A percentile compares a stretch with the other conserved stretches of the same genome.
Evolutionary conservation across 2,888 invertebrate species (phyloP).

Genomic region (Brachylomia viminalis): DNA sequence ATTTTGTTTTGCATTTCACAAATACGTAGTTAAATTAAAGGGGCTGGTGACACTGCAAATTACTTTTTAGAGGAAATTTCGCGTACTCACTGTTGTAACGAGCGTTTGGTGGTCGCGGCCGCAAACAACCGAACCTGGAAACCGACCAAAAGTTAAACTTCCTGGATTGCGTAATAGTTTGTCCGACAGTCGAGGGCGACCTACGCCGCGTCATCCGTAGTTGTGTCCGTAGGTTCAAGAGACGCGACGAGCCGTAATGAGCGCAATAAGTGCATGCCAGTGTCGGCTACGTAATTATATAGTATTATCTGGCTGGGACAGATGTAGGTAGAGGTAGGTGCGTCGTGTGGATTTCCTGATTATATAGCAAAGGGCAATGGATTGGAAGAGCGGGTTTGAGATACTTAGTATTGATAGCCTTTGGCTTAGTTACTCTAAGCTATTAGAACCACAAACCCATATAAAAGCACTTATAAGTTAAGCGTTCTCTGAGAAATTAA

Average conservation of each 20-base stretch:
- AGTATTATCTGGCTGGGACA: constrained; percentile 25
- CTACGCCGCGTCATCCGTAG: constrained; percentile 28
- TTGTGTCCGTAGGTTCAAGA: constrained; percentile 6
- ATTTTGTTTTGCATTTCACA: constrained; percentile 84
- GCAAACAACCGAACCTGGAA: constrained; percentile 80
- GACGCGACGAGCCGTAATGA: constrained; percentile 45
- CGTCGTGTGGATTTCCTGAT: constrained; percentile 53
- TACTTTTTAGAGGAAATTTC: constrained; percentile 84
- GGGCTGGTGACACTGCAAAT: constrained; percentile 85
- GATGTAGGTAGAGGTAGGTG: constrained; percentile 8
- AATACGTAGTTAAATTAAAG: constrained; percentile 78
- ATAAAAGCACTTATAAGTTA: not conserved
- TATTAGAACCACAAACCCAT: not conserved
- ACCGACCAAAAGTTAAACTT: constrained; percentile 84
- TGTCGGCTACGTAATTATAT: constrained; percentile 43
- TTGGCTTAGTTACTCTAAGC: constrained; percentile 16
- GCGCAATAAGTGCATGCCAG: constrained; percentile 44
- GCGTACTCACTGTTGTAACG: constrained; percentile 85
- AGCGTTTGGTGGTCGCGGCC: constrained; percentile 72
- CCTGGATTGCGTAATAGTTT: constrained; percentile 74
- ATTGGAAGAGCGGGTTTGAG: constrained; percentile 50
- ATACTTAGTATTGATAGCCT: constrained; percentile 37
- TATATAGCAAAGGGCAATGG: constrained; percentile 41
- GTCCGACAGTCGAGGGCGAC: constrained; percentile 33
- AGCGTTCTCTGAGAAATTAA: not conserved